Evolutionary conservation across 2,797 vertebrate genomes (phyloP), one percentile per base, ranked within the genome.

Genomic region (Chloroceryle inda): DNA sequence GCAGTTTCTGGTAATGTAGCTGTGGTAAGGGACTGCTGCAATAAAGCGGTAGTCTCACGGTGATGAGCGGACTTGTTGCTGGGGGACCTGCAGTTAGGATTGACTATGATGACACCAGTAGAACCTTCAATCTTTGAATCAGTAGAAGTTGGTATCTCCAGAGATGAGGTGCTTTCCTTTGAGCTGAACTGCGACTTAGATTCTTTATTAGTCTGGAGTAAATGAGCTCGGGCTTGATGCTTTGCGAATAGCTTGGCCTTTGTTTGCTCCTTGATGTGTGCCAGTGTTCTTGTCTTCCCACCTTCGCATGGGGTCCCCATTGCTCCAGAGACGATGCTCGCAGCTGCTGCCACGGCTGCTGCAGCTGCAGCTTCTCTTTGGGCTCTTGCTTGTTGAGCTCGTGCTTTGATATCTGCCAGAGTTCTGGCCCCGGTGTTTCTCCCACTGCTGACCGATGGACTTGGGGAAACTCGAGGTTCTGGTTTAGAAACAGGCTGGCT

Each of bases 221-320:
- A 97, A 69, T 98, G 98, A 86, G 97, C 97, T 96, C 98, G 97
- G 37, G 97, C 98, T 91, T 98, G 98, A 93, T 98, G 98, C 91
- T 98, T 98, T 29, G 98, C 98, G 84, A 98, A 98, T 72, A 98
- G 97, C 90, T 98, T 98, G 66, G 98, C 98, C 92, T 98, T 98
- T 33, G 98, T 98, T 96, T 98, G 98, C 69, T 98, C 98, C 96
- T 98, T 98, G 97, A 98, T 98, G 49, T 98, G 98, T 49, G 98
- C 98, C 94, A 98, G 96, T 1, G 98, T 98, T 97, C 98, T 98
- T 5, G 97, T 98, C 95, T 98, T 98, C 56, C 97, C 98, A 47
- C 98, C 97, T 94, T 98, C 98, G 2, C 97, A 98, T 2, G 98
- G 98, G 94, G 98, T 98, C 79, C 98, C 98, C 89, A 98, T 97